These are phyloP conservation scores for Leuciscus waleckii DNA, from an alignment of 2,797 vertebrate species.

Conservation along the genomic window DNA sequence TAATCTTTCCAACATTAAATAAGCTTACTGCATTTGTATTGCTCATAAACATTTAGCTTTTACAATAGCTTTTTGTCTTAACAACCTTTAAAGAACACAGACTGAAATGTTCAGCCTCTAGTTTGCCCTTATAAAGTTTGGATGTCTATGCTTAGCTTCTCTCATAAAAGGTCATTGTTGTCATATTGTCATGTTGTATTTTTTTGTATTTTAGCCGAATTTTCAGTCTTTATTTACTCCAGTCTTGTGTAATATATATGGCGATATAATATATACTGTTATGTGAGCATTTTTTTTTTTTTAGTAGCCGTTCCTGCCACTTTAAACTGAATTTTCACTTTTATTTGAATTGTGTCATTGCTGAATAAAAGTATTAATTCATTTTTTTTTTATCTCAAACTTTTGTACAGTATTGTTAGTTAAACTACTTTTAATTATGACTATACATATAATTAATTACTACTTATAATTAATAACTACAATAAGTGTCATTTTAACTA, in stretches of 20 bases:
- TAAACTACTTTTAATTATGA: no score
- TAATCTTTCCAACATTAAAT: constrained; percentile 20
- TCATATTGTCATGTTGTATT: constrained; percentile 19
- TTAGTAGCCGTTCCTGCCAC: background rate
- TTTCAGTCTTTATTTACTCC: background rate
- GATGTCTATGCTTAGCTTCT: background rate
- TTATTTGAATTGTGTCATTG: background rate
- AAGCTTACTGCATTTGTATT: background rate
- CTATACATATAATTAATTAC: no score
- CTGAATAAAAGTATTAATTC: background rate
- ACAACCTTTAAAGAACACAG: constrained; percentile 26
- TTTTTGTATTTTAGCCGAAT: background rate
- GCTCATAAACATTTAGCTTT: constrained; percentile 1
- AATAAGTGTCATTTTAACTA: background rate
- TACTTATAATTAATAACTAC: background rate
- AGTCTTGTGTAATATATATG: no score
- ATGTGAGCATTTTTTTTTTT: no score
- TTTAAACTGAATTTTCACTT: background rate
- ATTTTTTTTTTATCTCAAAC: no score
- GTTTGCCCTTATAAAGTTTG: constrained; percentile 9
- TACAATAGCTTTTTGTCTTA: constrained; percentile 11
- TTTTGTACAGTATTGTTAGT: background rate
- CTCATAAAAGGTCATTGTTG: constrained; percentile 65
- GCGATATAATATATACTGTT: no score
- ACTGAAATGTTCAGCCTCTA: background rate